Evolutionary conservation across 2,113 vertebrate genomes (phyloP).

Genomic region (Canis aureus): DNA sequence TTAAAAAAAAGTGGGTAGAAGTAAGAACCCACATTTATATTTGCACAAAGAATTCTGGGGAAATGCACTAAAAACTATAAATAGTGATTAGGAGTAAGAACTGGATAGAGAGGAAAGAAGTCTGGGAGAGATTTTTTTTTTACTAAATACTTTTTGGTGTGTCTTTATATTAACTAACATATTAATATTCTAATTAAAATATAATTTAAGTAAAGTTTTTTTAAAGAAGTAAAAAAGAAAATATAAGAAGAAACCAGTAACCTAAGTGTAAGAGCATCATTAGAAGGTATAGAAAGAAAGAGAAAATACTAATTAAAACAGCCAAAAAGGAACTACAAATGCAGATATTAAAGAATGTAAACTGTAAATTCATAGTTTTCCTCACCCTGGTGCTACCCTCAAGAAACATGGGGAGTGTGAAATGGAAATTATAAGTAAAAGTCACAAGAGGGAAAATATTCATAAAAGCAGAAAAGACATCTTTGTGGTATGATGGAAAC

Average conservation of each 20-base stretch:
- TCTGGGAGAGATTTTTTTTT: neutral
- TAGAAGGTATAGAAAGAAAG: neutral
- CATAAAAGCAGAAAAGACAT: neutral
- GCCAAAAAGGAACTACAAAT: neutral
- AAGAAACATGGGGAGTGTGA: neutral
- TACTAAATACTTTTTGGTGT: neutral
- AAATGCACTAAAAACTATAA: neutral
- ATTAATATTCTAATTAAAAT: neutral
- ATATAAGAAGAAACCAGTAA: neutral
- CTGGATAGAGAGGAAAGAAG: neutral
- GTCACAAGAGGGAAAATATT: neutral
- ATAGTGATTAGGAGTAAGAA: neutral
- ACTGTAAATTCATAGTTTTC: neutral
- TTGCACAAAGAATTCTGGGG: neutral
- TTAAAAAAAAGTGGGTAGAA: neutral
- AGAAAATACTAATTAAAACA: neutral
- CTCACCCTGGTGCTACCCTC: neutral
- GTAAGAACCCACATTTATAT: neutral
- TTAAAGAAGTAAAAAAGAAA: neutral
- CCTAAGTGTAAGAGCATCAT: neutral
- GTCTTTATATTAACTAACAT: neutral
- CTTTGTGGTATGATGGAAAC: neutral
- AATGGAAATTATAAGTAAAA: slow-evolving; percentile 43
- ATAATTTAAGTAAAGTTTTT: neutral
- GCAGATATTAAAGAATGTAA: neutral